Evolutionary conservation across 1,140 invertebrate genomes (phyloP).

Genomic region (Liolophura sinensis): DNA sequence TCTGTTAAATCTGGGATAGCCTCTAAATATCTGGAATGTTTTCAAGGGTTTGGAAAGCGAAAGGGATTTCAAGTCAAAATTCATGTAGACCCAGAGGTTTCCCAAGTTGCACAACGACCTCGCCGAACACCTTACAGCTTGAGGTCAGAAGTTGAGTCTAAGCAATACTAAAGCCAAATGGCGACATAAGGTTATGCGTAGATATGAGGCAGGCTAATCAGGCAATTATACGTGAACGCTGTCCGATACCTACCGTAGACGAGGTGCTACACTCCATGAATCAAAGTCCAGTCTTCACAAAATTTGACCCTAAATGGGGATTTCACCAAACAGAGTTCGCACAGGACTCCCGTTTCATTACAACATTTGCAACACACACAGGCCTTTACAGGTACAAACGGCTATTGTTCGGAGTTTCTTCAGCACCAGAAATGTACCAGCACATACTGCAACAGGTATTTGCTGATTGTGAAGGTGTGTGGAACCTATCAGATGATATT

Average conservation of each 20-base stretch:
- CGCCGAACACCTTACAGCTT: constrained; percentile 16
- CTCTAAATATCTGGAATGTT: constrained; percentile 11
- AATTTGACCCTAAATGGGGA: constrained; percentile 33
- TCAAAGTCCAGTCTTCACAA: constrained; percentile 32
- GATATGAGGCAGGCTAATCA: constrained; percentile 40
- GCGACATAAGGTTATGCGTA: constrained; percentile 41
- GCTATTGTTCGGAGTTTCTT: constrained; percentile 26
- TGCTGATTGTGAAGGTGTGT: constrained; percentile 24
- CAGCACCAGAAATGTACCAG: constrained; percentile 32
- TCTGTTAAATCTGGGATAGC: constrained; percentile 5
- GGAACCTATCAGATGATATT: constrained; percentile 36
- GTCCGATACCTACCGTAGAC: constrained; percentile 41
- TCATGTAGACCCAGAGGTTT: constrained; percentile 11
- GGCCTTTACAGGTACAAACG: constrained; percentile 27
- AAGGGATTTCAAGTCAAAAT: constrained; percentile 12
- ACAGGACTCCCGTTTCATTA: constrained; percentile 29
- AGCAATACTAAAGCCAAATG: constrained; percentile 34
- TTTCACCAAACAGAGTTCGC: constrained; percentile 37
- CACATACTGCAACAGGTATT: constrained; percentile 24
- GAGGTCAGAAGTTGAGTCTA: constrained; percentile 18
- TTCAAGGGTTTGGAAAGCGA: constrained; percentile 8
- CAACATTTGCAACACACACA: constrained; percentile 31
- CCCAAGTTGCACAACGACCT: constrained; percentile 8
- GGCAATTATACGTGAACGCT: constrained; percentile 36
- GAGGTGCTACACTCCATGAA: constrained; percentile 33